Base-by-base conservation (phyloP, 1,140 invertebrate genomes). In the Palaemon carinicauda region DNA sequence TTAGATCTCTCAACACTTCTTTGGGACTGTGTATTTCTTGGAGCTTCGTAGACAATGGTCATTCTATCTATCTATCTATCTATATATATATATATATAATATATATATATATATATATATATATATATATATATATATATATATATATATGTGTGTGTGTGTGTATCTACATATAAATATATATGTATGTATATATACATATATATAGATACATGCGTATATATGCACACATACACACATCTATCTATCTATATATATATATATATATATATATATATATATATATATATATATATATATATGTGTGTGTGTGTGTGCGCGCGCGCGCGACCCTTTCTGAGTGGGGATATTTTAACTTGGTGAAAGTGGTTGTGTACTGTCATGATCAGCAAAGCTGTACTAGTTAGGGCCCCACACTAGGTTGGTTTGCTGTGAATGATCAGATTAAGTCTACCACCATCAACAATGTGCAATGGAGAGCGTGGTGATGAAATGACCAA, bases 71-170 rank as follows among this genome's bases (percentile, higher is more conserved):
- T 12, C 3, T 60, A 60, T 60, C 3, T 60, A 60, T 60, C 3
- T 60, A 60, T 60, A 60, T 60, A 60, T 60, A 60, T 60, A 60
- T 60, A 60, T 60, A 60, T 60, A 60, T 60, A 60, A 60, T 60
- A 60, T 60, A 60, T 60, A 60, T 60, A 60, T 60, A 60, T 60
- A 60, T 60, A 60, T 60, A 60, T 60, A 60, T 60, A 60, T 60
- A 60, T 60, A 60, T 60, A 60, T 60, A 60, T 60, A 60, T 24
- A 60, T 60, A 60, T 60, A 60, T 60, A 60, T 60, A 60, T 60
- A 60, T 60, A 12, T 60, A 12, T 60, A 12, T 60, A 12, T 60
- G 21, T 60, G 21, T 60, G 21, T 60, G 21, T 60, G 21, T 60
- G 21, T 60, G 21, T 60, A 12, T 60, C 3, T 60, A 12, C 14